Percentiles rank a stretch among this genome's conserved stretches.
phyloP scores from a whole-genome alignment of 2,797 vertebrate genomes.

The Pantherophis vulpinus region DNA sequence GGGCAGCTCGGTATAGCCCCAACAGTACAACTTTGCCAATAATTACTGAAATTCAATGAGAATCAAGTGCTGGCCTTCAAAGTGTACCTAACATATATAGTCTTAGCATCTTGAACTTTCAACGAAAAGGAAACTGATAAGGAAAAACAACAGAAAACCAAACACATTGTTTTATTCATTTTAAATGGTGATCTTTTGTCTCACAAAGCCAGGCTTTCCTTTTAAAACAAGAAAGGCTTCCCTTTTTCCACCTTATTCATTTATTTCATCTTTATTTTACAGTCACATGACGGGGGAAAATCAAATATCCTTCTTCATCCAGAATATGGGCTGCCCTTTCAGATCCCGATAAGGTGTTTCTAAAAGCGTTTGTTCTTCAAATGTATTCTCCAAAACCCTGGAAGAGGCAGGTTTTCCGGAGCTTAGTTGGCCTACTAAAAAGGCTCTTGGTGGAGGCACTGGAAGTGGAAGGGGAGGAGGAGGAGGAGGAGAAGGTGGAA shows the following conservation, averaged over 20 bases:
- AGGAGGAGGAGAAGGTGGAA: slow-evolving; percentile 12
- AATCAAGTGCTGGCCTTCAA: background rate
- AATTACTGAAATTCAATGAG: background rate
- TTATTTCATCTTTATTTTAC: background rate
- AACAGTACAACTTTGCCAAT: background rate
- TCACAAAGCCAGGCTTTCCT: background rate
- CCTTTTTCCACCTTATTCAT: background rate
- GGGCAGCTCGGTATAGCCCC: background rate
- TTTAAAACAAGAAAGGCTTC: background rate
- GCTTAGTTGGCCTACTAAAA: slow-evolving; percentile 16
- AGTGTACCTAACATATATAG: background rate
- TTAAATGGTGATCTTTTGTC: background rate
- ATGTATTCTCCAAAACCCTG: background rate
- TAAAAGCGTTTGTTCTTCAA: slow-evolving; percentile 67
- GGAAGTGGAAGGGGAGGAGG: slow-evolving; percentile 3
- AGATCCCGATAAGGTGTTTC: slow-evolving; percentile 81
- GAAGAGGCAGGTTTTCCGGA: slow-evolving; percentile 11
- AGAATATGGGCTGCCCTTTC: slow-evolving; percentile 85
- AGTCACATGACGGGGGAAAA: background rate
- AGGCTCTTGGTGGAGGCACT: background rate
- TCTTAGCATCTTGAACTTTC: background rate
- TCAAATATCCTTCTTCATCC: slow-evolving; percentile 95
- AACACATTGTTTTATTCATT: background rate
- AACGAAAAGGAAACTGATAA: background rate
- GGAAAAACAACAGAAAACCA: background rate